Conservation (phyloP, 2,888 invertebrate genomes). For the Synergus japonicus region DNA sequence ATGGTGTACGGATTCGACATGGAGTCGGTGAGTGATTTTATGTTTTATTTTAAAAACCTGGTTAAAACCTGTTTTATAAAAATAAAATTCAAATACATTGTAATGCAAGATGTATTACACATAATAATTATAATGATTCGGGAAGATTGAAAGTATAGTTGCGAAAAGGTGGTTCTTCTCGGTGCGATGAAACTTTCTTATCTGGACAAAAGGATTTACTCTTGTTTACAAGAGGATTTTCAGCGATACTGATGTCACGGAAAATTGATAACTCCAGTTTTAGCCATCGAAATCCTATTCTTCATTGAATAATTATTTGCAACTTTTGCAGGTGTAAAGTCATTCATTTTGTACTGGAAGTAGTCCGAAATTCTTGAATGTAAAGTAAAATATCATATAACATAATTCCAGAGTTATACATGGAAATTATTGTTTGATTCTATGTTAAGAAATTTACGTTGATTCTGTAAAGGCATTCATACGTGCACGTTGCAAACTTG, state of each 20-base stretch:
- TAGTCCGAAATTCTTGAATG: too few relatives aligned
- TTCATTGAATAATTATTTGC: too few relatives aligned
- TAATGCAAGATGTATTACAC: too few relatives aligned
- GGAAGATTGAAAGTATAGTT: background rate
- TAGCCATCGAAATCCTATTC: too few relatives aligned
- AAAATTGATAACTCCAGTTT: background rate
- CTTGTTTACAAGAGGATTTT: slow-evolving; percentile 13
- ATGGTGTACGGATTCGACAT: slow-evolving; percentile 74
- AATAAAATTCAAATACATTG: too few relatives aligned
- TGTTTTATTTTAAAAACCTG: background rate
- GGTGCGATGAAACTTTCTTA: slow-evolving; percentile 10
- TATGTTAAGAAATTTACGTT: background rate
- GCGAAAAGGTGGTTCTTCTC: slow-evolving; percentile 17
- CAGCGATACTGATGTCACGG: background rate
- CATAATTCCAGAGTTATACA: background rate
- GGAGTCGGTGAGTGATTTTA: slow-evolving; percentile 70
- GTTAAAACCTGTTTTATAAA: background rate
- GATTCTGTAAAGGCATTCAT: slow-evolving; percentile 22
- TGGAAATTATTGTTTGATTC: background rate
- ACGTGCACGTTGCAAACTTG: slow-evolving; percentile 17
- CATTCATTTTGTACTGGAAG: too few relatives aligned
- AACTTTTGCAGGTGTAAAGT: too few relatives aligned
- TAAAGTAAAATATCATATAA: too few relatives aligned
- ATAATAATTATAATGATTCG: background rate
- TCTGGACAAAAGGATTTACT: background rate